A percentile compares a stretch with the other conserved stretches of the same genome.
phyloP scores from a whole-genome alignment of 2,797 vertebrate species.

The Acanthopagrus latus region DNA sequence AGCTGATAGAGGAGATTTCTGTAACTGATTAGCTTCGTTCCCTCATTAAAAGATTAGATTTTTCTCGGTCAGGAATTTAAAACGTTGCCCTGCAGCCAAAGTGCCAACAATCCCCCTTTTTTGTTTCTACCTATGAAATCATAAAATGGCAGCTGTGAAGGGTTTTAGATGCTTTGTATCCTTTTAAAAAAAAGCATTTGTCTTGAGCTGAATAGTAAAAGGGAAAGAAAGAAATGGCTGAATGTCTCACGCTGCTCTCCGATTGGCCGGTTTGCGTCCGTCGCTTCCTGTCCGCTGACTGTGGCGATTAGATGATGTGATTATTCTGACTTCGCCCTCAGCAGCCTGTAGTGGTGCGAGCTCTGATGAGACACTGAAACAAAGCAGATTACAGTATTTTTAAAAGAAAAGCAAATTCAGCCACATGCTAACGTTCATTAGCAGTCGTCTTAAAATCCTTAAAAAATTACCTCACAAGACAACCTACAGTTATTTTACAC shows the following conservation, averaged over 20 bases:
- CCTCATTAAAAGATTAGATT: background rate
- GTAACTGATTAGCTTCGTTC: slow-evolving; percentile 18
- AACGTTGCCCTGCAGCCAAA: background rate
- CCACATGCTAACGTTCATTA: slow-evolving; percentile 16
- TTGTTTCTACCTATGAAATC: background rate
- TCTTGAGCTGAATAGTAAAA: slow-evolving; percentile 20
- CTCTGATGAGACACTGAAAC: slow-evolving; percentile 53
- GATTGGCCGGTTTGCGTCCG: slow-evolving; percentile 65
- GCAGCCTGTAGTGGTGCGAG: slow-evolving; percentile 59
- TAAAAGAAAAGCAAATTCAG: slow-evolving; percentile 19
- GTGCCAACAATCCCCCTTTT: background rate
- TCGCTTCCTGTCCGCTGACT: slow-evolving; percentile 62
- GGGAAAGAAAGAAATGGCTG: slow-evolving; percentile 28
- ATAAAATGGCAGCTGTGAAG: background rate
- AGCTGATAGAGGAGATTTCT: background rate
- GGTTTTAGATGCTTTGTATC: slow-evolving; percentile 1
- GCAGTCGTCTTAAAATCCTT: background rate
- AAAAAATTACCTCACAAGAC: too few species aligned
- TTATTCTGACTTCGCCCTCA: slow-evolving; percentile 71
- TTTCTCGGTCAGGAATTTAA: background rate
- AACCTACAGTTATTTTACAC: background rate
- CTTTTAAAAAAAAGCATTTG: slow-evolving; percentile 6
- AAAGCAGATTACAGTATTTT: slow-evolving; percentile 24
- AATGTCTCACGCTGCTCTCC: slow-evolving; percentile 27
- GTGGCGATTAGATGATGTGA: slow-evolving; percentile 70